phyloP scores from a whole-genome alignment of 2,113 vertebrate species.

The Rallus limicola region DNA sequence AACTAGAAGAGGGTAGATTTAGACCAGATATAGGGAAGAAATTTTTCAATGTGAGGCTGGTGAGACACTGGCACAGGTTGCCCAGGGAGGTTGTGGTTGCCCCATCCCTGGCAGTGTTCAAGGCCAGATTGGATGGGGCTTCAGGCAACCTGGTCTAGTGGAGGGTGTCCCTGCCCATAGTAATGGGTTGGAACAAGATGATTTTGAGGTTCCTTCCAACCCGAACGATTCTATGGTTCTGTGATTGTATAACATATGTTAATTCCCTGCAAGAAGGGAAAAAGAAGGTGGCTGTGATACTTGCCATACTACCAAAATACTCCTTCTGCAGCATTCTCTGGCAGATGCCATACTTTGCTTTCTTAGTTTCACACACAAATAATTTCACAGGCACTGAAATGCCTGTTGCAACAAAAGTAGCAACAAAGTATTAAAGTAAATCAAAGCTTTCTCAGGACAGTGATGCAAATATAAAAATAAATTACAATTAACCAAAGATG shows the following conservation, averaged over 20 bases:
- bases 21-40: too few species aligned
- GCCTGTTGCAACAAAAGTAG: neutral
- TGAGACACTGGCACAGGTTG: too few species aligned
- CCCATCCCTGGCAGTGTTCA: too few species aligned
- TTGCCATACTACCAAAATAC: neutral
- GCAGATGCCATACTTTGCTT: neutral
- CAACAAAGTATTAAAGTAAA: neutral
- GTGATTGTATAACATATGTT: neutral
- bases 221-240: too few species aligned
- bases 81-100: too few species aligned
- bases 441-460: neutral
- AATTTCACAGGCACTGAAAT: neutral
- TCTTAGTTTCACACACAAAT: neutral
- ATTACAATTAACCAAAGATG: neutral
- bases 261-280: neutral
- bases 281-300: neutral
- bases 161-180: too few species aligned
- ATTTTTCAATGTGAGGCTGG: too few species aligned
- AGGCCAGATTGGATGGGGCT: too few species aligned
- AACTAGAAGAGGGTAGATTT: too few species aligned
- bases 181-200: too few species aligned
- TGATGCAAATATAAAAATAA: neutral
- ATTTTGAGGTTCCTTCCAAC: too few species aligned
- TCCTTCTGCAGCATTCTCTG: neutral
- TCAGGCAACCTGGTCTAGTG: too few species aligned